Conservation (phyloP, 2,888 invertebrate genomes). For the Hipparchia semele region DNA sequence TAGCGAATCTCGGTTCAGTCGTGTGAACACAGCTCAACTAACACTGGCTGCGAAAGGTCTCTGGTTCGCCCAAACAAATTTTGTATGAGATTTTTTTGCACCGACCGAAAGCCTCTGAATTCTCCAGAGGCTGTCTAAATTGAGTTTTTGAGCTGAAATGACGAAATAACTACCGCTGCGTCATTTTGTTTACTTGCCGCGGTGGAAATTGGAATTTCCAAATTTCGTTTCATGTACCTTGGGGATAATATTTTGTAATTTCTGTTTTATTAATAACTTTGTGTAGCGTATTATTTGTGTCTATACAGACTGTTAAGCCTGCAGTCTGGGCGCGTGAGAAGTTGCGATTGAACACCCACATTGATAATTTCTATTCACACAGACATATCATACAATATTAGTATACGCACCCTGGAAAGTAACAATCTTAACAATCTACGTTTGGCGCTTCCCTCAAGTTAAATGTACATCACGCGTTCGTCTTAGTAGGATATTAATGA, state of each 20-base stretch:
- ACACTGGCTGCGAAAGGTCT: slow-evolving; percentile 23
- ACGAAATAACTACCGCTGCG: slow-evolving; percentile 35
- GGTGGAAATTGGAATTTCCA: slow-evolving; percentile 20
- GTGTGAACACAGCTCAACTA: slow-evolving; percentile 28
- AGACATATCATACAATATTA: no score
- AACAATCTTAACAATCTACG: no score
- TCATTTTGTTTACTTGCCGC: slow-evolving; percentile 32
- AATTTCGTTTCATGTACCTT: slow-evolving; percentile 4
- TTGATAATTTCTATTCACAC: no score
- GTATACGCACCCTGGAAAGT: no score
- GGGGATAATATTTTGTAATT: background rate
- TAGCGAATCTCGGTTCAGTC: slow-evolving; percentile 22
- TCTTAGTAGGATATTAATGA: no score
- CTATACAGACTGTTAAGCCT: background rate
- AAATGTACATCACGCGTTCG: no score
- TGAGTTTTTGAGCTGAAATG: slow-evolving; percentile 38
- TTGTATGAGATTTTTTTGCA: slow-evolving; percentile 38
- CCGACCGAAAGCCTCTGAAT: slow-evolving; percentile 36
- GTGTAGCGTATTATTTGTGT: background rate
- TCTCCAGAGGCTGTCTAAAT: slow-evolving; percentile 31
- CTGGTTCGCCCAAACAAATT: slow-evolving; percentile 38
- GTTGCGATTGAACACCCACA: no score
- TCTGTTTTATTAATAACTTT: background rate
- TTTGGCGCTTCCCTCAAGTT: no score
- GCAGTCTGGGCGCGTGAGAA: no score